These are phyloP conservation scores for Drosophila kambysellisi DNA, from an alignment of 2,888 invertebrate species.

Conservation along the genomic window DNA sequence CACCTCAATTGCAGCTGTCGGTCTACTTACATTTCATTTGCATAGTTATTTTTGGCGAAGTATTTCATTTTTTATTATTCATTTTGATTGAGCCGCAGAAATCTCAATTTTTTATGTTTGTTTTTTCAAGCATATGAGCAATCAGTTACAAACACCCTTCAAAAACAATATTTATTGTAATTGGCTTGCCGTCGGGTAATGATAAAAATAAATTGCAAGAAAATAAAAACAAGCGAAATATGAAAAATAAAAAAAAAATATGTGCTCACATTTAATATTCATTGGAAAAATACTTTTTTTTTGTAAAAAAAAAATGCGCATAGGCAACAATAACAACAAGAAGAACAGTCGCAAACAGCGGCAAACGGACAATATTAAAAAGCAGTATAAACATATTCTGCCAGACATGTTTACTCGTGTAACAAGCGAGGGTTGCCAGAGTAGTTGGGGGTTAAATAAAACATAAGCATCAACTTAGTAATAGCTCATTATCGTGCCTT, in stretches of 20 bases:
- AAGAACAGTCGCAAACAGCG: conserved; percentile 17
- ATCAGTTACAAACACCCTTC: conserved; percentile 33
- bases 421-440: conserved; percentile 13
- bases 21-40: background rate
- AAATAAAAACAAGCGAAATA: conserved; percentile 11
- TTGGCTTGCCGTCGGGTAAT: conserved; percentile 42
- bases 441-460: background rate
- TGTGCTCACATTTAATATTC: conserved; percentile 70
- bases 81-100: conserved; percentile 29
- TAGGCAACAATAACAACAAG: conserved; percentile 39
- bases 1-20: background rate
- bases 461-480: background rate
- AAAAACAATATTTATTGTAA: conserved; percentile 73
- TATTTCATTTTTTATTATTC: conserved; percentile 19
- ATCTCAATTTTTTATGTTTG: conserved; percentile 21
- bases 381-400: conserved; percentile 19
- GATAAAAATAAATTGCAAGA: conserved; percentile 39
- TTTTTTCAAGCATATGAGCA: conserved; percentile 7
- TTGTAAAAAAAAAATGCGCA: conserved; percentile 51
- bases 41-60: conserved; percentile 3
- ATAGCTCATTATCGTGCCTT: background rate
- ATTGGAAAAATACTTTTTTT: conserved; percentile 58
- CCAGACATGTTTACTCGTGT: background rate
- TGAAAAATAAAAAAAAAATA: conserved; percentile 14
- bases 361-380: conserved; percentile 45